phyloP scores from a whole-genome alignment of 2,113 vertebrate genomes.

The Hoplias malabaricus region DNA sequence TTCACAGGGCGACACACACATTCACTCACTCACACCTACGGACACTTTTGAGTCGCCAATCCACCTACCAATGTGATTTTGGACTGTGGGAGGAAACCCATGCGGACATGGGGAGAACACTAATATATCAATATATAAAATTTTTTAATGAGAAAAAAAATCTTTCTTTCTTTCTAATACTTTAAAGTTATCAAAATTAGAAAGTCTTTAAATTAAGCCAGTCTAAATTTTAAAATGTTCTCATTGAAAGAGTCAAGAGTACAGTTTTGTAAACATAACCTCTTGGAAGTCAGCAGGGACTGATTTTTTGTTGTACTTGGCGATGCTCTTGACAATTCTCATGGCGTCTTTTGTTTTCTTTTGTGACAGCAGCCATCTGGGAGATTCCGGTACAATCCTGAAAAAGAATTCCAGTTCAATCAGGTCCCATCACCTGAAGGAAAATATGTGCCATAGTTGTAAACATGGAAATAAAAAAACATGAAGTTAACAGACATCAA shows the following conservation, averaged over 20 bases:
- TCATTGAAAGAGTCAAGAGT: too few species aligned
- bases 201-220: neutral
- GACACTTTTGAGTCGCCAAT: too few species aligned
- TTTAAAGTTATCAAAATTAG: neutral
- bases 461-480: neutral
- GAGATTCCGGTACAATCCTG: slow-evolving; percentile 58
- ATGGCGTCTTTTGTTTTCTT: slow-evolving; percentile 49
- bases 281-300: slow-evolving; percentile 41
- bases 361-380: slow-evolving; percentile 54
- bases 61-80: too few species aligned
- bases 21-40: too few species aligned
- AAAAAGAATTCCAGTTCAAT: neutral
- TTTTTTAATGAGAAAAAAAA: too few species aligned
- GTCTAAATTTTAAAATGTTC: too few species aligned
- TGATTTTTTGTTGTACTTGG: slow-evolving; percentile 46
- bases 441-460: neutral
- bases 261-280: slow-evolving; percentile 31
- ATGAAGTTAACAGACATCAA: neutral
- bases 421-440: neutral
- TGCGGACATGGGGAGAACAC: too few species aligned
- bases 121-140: too few species aligned
- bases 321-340: slow-evolving; percentile 37
- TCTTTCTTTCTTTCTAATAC: too few species aligned
- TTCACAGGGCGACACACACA: too few species aligned
- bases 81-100: too few species aligned